These are phyloP conservation scores for Alloscopus bannaensis DNA, from an alignment of 2,888 invertebrate species.

Conservation along the genomic window DNA sequence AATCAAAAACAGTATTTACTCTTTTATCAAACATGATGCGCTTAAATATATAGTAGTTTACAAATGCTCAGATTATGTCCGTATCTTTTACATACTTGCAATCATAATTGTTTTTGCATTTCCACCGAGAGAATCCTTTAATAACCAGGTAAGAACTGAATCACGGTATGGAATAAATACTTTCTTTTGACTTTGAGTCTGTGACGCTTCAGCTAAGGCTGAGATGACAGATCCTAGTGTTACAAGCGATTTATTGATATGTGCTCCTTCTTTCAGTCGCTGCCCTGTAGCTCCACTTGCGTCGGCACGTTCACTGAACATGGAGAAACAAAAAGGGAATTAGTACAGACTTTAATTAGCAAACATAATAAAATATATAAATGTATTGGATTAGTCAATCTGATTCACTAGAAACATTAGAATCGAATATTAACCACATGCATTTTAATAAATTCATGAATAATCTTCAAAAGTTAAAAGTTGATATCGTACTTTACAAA, in stretches of 20 bases:
- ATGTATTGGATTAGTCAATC: conserved; percentile 76
- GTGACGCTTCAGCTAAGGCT: conserved; percentile 79
- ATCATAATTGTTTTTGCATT: conserved; percentile 96
- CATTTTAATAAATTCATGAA: not conserved
- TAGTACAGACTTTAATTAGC: not conserved
- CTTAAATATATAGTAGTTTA: too few species aligned
- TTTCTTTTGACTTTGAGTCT: conserved; percentile 61
- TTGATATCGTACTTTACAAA: conserved; percentile 80
- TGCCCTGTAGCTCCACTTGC: conserved; percentile 94
- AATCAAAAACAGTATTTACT: conserved; percentile 14
- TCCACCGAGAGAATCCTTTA: conserved; percentile 91
- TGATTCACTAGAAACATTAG: conserved; percentile 3
- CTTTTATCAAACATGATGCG: too few species aligned
- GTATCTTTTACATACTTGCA: conserved; percentile 80
- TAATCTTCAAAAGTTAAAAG: conserved; percentile 1
- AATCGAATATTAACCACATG: not conserved
- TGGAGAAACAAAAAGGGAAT: conserved; percentile 4
- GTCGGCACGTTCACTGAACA: conserved; percentile 87
- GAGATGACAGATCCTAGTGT: conserved; percentile 92
- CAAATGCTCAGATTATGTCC: not conserved
- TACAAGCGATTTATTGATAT: conserved; percentile 92
- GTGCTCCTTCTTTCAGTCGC: conserved; percentile 89
- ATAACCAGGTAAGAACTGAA: conserved; percentile 90
- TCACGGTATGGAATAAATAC: conserved; percentile 91
- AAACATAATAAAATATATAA: conserved; percentile 38